These are phyloP conservation scores for Seriola dumerili DNA, from an alignment of 2,113 vertebrate species.

Conservation along the genomic window DNA sequence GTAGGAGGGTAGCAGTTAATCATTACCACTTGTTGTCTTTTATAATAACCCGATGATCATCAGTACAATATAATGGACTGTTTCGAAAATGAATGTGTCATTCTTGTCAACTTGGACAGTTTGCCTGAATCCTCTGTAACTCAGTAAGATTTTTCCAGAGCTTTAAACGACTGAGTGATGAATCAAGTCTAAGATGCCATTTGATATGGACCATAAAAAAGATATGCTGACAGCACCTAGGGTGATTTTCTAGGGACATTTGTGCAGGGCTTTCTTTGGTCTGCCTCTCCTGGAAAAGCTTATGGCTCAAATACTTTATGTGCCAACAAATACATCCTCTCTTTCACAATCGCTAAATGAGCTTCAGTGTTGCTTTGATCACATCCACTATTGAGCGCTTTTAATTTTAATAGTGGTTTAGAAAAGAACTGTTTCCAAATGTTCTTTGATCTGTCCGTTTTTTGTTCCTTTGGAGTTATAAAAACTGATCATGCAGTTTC, in stretches of 20 bases:
- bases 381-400: background rate
- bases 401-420: background rate
- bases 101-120: background rate
- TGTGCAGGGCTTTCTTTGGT: background rate
- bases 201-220: constrained; percentile 28
- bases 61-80: background rate
- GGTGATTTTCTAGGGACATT: too few relatives aligned
- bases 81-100: background rate
- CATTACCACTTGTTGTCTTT: background rate
- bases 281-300: constrained; percentile 9
- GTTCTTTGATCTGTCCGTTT: background rate
- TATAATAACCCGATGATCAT: background rate
- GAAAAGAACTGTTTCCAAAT: background rate
- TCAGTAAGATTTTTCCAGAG: constrained; percentile 11
- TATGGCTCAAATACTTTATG: constrained; percentile 13
- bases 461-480: background rate
- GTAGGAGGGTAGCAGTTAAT: background rate
- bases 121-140: background rate
- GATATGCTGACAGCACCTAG: background rate
- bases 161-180: background rate
- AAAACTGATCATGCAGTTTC: background rate
- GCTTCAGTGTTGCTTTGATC: constrained; percentile 7
- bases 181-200: constrained; percentile 7
- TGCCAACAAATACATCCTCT: constrained; percentile 9
- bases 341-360: background rate